Evolutionary conservation across 2,113 vertebrate species (phyloP).

Genomic region (Suncus etruscus): DNA sequence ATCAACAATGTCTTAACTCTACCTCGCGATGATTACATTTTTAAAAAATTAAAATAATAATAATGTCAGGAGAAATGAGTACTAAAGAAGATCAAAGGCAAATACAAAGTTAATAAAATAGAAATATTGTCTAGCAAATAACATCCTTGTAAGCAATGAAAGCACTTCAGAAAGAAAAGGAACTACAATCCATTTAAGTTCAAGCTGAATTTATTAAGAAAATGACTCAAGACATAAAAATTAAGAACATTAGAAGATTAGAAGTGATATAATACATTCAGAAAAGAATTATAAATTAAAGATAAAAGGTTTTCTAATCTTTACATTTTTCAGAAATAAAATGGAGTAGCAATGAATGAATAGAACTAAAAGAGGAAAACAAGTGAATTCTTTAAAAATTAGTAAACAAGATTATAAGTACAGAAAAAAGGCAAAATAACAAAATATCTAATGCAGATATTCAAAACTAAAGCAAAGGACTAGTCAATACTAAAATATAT

Average conservation of each 20-base stretch:
- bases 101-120: slow-evolving; percentile 10
- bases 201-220: background rate
- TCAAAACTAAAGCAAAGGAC: slow-evolving; percentile 39
- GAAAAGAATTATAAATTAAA: slow-evolving; percentile 20
- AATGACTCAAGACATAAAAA: slow-evolving; percentile 27
- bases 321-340: background rate
- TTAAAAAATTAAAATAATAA: too few species aligned
- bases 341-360: background rate
- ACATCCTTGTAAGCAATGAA: background rate
- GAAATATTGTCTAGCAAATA: background rate
- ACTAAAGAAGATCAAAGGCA: slow-evolving; percentile 18
- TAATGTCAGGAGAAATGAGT: slow-evolving; percentile 1
- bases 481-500: background rate
- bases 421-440: background rate
- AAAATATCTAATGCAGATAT: background rate
- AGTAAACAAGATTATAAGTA: slow-evolving; percentile 6
- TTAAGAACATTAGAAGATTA: background rate
- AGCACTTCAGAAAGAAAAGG: background rate
- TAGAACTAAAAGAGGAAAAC: slow-evolving; percentile 1
- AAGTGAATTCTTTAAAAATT: background rate
- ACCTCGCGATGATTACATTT: too few species aligned
- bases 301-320: slow-evolving; percentile 13
- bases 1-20: too few species aligned
- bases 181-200: background rate
- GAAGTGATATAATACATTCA: background rate